Conservation (phyloP, 2,113 vertebrate genomes). For the Corynorhinus townsendii region DNA sequence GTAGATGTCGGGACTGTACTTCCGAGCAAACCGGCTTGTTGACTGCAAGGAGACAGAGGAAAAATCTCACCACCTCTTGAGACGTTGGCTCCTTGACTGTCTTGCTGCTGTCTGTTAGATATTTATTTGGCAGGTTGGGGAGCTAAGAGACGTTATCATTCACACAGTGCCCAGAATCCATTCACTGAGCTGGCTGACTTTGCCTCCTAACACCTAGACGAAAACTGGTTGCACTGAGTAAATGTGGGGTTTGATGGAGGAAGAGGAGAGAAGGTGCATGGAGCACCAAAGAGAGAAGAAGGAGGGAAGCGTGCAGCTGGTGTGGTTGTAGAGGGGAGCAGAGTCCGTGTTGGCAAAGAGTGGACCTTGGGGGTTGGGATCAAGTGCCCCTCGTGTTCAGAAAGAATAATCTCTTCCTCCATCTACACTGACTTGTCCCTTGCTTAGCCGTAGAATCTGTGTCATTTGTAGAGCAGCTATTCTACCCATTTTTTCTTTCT, state of each 20-base stretch:
- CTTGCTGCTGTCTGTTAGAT: not conserved
- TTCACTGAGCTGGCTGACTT: not conserved
- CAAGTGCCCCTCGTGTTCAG: not conserved
- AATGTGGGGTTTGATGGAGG: not conserved
- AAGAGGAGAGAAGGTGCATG: not conserved
- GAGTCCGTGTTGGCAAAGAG: not conserved
- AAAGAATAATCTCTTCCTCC: not conserved
- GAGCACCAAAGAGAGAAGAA: not conserved
- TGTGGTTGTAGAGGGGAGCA: fast-evolving
- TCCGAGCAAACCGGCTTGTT: not conserved
- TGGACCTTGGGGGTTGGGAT: not conserved
- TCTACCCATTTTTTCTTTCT: not conserved
- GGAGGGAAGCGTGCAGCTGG: not conserved
- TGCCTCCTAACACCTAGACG: not conserved
- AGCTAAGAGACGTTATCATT: not conserved
- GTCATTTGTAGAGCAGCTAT: not conserved
- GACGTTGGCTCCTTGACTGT: not conserved
- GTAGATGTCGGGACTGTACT: not conserved
- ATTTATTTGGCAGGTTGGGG: not conserved
- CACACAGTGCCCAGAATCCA: not conserved
- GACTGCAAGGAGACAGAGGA: not conserved
- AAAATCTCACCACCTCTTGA: not conserved
- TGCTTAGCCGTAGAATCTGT: not conserved
- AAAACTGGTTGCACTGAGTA: not conserved
- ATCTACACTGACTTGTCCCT: not conserved